Conservation (phyloP, 2,113 vertebrate species). For the Psophia crepitans region DNA sequence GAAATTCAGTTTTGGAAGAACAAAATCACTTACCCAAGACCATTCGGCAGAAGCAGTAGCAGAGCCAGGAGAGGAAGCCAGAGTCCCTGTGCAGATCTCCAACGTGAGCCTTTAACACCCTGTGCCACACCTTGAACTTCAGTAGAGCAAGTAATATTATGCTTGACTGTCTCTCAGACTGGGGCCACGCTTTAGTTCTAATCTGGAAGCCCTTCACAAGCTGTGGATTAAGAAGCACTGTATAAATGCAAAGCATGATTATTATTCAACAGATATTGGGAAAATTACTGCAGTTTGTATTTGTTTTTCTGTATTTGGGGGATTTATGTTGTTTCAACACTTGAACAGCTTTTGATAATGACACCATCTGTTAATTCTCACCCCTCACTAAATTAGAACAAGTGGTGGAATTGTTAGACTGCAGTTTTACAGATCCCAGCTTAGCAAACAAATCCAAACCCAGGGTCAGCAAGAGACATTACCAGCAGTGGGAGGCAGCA, state of each 20-base stretch:
- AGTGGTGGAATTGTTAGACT: constrained; percentile 16
- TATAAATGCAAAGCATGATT: constrained; percentile 6
- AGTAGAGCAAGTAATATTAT: not conserved
- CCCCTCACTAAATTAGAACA: constrained; percentile 35
- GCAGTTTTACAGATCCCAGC: not conserved
- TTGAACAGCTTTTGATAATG: constrained; percentile 64
- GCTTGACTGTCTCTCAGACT: not conserved
- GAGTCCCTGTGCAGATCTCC: not conserved
- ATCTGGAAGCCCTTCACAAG: constrained; percentile 21
- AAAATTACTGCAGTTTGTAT: constrained; percentile 48
- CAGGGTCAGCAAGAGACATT: not conserved
- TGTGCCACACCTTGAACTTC: not conserved
- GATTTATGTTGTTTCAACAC: constrained; percentile 60
- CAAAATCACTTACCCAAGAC: not conserved
- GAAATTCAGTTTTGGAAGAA: not conserved
- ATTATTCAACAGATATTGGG: constrained; percentile 39
- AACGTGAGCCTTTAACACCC: accelerated
- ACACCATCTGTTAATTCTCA: constrained; percentile 66
- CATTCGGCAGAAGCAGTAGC: not conserved
- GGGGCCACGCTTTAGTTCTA: not conserved
- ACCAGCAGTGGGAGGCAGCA: not conserved
- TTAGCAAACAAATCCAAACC: constrained; percentile 14
- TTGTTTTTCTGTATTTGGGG: constrained; percentile 47
- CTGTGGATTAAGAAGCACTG: not conserved
- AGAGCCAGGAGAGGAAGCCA: not conserved